Evolutionary conservation across 2,113 vertebrate genomes (phyloP).

Genomic region (Oostethus manadensis): DNA sequence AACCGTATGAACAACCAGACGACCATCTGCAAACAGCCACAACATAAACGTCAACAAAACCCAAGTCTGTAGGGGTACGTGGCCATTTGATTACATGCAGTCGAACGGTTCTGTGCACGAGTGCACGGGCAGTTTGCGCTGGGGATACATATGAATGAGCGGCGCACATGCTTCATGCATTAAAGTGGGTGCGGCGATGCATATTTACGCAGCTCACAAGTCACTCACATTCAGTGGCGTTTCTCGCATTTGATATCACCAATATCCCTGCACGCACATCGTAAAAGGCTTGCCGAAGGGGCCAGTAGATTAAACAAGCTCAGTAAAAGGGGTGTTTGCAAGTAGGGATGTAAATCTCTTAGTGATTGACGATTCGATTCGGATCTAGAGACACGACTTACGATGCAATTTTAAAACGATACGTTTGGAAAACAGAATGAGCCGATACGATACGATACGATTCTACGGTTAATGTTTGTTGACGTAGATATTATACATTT

Average conservation of each 20-base stretch:
- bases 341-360: no score
- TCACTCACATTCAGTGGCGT: slow-evolving; percentile 25
- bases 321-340: no score
- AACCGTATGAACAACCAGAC: no score
- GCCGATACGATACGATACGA: no score
- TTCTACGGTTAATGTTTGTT: no score
- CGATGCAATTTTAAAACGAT: no score
- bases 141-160: slow-evolving; percentile 58
- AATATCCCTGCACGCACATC: slow-evolving; percentile 43
- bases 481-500: no score
- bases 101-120: slow-evolving; percentile 33
- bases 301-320: no score
- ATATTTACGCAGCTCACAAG: slow-evolving; percentile 42
- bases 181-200: slow-evolving; percentile 47
- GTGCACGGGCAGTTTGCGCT: slow-evolving; percentile 12
- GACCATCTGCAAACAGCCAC: no score
- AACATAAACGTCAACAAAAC: not conserved
- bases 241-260: slow-evolving; percentile 25
- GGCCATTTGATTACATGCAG: slow-evolving; percentile 15
- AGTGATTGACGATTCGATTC: no score
- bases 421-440: no score
- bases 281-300: not conserved
- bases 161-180: slow-evolving; percentile 36
- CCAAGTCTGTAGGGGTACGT: not conserved
- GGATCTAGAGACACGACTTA: no score